Base-by-base conservation (phyloP, 2,888 invertebrate genomes). In the Pristionchus exspectatus region DNA sequence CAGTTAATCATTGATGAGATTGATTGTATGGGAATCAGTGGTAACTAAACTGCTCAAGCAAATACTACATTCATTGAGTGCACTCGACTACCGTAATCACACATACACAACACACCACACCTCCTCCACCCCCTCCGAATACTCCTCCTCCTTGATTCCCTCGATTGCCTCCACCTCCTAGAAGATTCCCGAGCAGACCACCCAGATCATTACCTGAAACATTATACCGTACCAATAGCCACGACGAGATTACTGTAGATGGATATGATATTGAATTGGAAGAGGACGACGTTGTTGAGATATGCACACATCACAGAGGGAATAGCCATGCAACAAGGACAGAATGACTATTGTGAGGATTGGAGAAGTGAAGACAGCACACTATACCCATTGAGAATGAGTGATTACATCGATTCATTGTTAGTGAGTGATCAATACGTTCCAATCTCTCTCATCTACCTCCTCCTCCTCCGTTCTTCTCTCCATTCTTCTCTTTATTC, bases 151-250 rank as follows among this genome's bases (percentile, higher is more conserved):
- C 77, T 38, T 27, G 63, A 33, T 90, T 90, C 12, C 90, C 92
- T 90, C 91, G 91, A 69, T 89, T 87, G 33, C 91, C 91, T 44
- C 92, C 93, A 33, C 93, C 92, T 33, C 92, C 92, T 27, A 93
- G 90, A 24, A 94, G 90, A 16, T 90, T 91, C 24, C 91, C 91
- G 38, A 92, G 84, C 18, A 92, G 59, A 72, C 88, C 89, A 72
- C 90, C 91, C 50, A 91, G 90, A 90, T 84, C 90, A 66, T 81
- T 87, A 27, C 92, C 91, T 77, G 91, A 91, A 54, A 54, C 30
- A 33, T 9, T 18, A 86, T 54, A 56, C 50, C 27, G 33, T 86
- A 38, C 59, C 50, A 9, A 59, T 12, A 56, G 44, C 56, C 50
- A 59, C 86, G 30, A 86, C 63, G 50, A 33, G 33, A 38, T 63